phyloP scores from a whole-genome alignment of 64 coral and sea anemone species.

The Hydrozoanthus tunicans region DNA sequence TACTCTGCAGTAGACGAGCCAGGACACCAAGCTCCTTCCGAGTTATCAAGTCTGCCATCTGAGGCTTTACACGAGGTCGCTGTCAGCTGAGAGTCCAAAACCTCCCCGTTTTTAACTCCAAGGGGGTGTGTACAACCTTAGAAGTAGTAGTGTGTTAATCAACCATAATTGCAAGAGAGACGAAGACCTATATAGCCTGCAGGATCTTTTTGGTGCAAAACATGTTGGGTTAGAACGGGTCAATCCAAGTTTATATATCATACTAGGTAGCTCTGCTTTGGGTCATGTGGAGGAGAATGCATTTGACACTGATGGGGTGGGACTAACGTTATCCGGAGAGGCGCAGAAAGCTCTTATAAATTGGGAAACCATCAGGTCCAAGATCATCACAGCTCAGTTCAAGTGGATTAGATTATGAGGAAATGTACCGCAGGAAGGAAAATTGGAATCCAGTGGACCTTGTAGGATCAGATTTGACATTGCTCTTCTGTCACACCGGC shows the following conservation, averaged over 20 bases:
- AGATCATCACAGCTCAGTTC: neutral
- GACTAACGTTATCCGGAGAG: neutral
- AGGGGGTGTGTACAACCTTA: too few species aligned
- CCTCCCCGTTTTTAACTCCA: too few species aligned
- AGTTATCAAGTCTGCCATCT: neutral
- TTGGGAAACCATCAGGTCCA: neutral
- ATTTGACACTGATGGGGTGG: neutral
- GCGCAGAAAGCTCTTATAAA: neutral
- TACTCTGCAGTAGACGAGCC: neutral
- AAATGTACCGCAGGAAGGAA: too few species aligned
- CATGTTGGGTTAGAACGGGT: neutral
- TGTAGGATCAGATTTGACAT: too few species aligned
- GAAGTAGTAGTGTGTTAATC: too few species aligned
- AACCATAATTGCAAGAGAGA: neutral
- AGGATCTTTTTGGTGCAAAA: neutral
- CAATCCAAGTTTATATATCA: neutral
- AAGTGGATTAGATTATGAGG: too few species aligned
- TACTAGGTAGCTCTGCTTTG: neutral
- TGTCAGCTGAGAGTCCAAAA: neutral
- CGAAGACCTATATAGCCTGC: neutral
- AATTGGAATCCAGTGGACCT: too few species aligned
- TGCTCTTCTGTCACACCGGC: too few species aligned
- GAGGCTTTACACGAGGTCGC: neutral
- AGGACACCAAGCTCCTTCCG: neutral
- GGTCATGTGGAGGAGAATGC: neutral